Base-by-base conservation (phyloP, 2,113 vertebrate species). In the Zootoca vivipara region DNA sequence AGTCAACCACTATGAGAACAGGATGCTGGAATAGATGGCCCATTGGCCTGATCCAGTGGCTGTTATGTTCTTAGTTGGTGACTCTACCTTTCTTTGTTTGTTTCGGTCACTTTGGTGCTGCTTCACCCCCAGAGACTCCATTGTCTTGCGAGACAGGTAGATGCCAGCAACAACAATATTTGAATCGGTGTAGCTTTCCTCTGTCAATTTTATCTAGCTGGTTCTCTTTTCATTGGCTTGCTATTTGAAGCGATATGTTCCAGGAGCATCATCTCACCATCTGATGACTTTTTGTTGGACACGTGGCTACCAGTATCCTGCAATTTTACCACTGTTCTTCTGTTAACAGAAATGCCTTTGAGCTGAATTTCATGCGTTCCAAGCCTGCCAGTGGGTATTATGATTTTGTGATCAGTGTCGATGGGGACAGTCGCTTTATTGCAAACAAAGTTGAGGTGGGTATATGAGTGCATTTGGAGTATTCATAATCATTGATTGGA, bases 331-430 rank as follows among this genome's bases (percentile, higher is more conserved):
- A 3, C 20, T 62, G 62, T 30, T 0, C 1, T 77, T 88, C 92
- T 85, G 52, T 87, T 88, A 7, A 64, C 74, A 99, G 99, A 87
- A 98, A 98, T 1, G 3, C 97, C 90, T 99, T 99, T 97, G 98
- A 99, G 92, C 93, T 99, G 90, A 98, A 99, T 95, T 99, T 99
- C 94, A 98, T 98, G 98, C 97, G 93, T 89, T 96, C 81, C 92
- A 98, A 99, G 89, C 98, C 98, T 83, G 96, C 98, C n/a, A 99
- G 99, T 85, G 99, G 99, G 62, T 99, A 99, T 93, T 99, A 99
- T 85, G 98, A 99, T 94, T 99, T 99, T 90, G 96, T 97, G 9
- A 91, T 99, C 83, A 97, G 93, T 62, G 98, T 99, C 79, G 97
- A 97, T 3, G 99, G 99, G 72, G 99, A 99, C 90, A 96, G 82